Evolutionary conservation across 2,797 vertebrate species (phyloP).

Genomic region (Clangula hyemalis): DNA sequence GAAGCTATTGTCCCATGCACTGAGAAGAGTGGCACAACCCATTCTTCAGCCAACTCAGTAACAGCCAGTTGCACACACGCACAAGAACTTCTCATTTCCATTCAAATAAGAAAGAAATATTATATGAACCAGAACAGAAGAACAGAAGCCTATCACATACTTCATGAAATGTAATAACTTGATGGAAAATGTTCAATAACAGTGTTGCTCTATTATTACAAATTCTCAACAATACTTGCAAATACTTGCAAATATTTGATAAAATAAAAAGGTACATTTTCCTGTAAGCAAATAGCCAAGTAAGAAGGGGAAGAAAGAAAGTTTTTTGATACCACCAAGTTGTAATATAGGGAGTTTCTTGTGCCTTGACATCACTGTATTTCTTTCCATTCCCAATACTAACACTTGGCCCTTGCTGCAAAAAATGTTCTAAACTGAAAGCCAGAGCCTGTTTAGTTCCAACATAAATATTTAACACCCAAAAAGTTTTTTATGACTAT

Average conservation of each 20-base stretch:
- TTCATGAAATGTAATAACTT: background rate
- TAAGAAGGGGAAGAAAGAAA: background rate
- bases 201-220: background rate
- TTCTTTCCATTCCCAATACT: background rate
- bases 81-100: background rate
- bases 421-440: constrained; percentile 39
- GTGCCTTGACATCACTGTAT: background rate
- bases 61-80: background rate
- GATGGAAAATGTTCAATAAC: background rate
- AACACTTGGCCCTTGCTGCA: background rate
- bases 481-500: background rate
- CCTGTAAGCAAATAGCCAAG: background rate
- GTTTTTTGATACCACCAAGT: background rate
- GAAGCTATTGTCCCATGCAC: background rate
- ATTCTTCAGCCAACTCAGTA: background rate
- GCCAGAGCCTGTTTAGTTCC: constrained; percentile 11
- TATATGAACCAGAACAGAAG: background rate
- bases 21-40: background rate
- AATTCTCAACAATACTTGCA: background rate
- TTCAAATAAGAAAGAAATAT: background rate
- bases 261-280: background rate
- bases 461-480: constrained; percentile 50
- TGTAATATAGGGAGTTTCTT: background rate
- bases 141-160: background rate
- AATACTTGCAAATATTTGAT: background rate